These are phyloP conservation scores for Cyrtodaria siliqua DNA, from an alignment of 2,888 invertebrate species.

Conservation along the genomic window DNA sequence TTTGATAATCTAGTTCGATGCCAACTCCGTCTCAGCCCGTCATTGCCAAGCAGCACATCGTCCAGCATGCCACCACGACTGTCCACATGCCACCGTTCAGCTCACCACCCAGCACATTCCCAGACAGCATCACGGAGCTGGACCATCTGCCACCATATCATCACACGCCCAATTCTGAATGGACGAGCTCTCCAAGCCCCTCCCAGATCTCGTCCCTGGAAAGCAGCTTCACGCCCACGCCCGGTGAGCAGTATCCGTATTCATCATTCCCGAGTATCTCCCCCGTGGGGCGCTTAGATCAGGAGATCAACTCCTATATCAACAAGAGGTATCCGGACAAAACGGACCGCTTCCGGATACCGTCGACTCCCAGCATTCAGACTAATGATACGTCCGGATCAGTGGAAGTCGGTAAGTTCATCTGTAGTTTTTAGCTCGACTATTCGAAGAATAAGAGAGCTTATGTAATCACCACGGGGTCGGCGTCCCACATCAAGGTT, in stretches of 20 bases:
- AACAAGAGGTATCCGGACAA: conserved; percentile 76
- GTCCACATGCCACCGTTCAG: conserved; percentile 43
- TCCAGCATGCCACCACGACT: conserved; percentile 46
- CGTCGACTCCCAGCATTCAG: conserved; percentile 96
- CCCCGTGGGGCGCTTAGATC: conserved; percentile 38
- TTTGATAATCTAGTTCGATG: conserved; percentile 19
- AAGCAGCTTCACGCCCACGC: conserved; percentile 72
- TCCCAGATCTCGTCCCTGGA: conserved; percentile 73
- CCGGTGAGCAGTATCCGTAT: conserved; percentile 63
- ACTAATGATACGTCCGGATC: conserved; percentile 92
- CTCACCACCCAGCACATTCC: conserved; percentile 65
- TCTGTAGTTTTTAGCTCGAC: no score
- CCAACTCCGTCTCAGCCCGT: conserved; percentile 52
- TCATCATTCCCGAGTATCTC: conserved; percentile 25
- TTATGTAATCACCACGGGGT: no score
- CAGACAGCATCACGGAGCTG: conserved; percentile 61
- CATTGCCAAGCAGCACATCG: conserved; percentile 32
- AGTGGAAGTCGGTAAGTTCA: conserved; percentile 76
- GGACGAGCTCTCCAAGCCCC: conserved; percentile 67
- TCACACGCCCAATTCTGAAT: conserved; percentile 39
- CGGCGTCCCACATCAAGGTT: no score
- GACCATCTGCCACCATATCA: conserved; percentile 58
- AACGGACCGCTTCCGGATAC: conserved; percentile 89
- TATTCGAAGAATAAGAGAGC: no score
- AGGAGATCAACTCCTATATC: conserved; percentile 55